Base-by-base conservation (phyloP, 2,113 vertebrate species). In the Rhinogobius similis region DNA sequence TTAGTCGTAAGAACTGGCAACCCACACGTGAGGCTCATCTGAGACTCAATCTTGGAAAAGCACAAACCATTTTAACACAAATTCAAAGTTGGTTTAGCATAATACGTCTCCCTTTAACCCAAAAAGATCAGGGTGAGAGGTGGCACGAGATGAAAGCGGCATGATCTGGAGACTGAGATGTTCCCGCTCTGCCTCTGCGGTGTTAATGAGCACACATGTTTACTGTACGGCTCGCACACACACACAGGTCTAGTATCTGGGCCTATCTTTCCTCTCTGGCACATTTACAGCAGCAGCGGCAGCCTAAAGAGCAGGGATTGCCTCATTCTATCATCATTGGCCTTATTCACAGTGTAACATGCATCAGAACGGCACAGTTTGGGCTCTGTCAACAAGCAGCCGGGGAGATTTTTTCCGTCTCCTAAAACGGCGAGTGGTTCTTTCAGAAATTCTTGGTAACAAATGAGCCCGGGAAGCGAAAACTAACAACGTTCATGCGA, bases 291-390 rank as follows among this genome's bases (percentile, higher is more conserved):
- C 46, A 46, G 44, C 44, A 46, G 44, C 44, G 21, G 46, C 18
- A 56, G 74, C 39, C 85, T 84, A 82, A 88, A 85, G 79, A 87
- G 82, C 62, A 73, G 72, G 80, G 88, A 91, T 90, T 90, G 88
- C 88, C 87, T 91, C 90, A 91, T 91, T 91, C 87, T 91, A 90
- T 89, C 90, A 88, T 89, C 90, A 90, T 82, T 88, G 88, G 85
- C 86, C 88, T 83, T 89, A 84, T 90, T 90, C 80, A 83, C 84
- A 90, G 82, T 43, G 39, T 78, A 81, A 72, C 36, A 79, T 14
- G 43, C 85, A 75, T 80, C 79, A 78, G 80, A 78, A 65, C 67
- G 84, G 65, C 70, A 52, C 76, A 50, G 50, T 76, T 76, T 84
- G 77, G 67, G 81, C 80, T 75, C 79, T 48, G 58, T 61, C 58